phyloP scores from a whole-genome alignment of 2,888 invertebrate genomes.

The Tachina grossa region DNA sequence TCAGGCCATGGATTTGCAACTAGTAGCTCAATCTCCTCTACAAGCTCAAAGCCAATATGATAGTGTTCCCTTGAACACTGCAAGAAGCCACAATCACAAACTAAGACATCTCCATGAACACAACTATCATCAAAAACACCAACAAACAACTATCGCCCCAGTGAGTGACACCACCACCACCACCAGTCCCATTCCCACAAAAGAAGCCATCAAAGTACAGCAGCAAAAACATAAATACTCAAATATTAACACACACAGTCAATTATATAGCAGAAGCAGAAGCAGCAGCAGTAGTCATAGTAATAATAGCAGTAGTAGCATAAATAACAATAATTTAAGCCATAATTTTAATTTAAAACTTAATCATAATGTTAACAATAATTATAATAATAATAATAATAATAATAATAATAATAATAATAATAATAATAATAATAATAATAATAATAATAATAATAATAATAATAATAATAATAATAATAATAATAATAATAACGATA shows the following conservation, averaged over 20 bases:
- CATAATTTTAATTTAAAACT: slow-evolving; percentile 50
- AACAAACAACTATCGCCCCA: slow-evolving; percentile 48
- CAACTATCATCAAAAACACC: slow-evolving; percentile 65
- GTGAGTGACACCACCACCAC: slow-evolving; percentile 40
- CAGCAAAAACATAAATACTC: slow-evolving; percentile 81
- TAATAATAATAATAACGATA: slow-evolving; percentile 64
- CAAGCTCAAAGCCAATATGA: slow-evolving; percentile 66
- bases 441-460: too few relatives aligned
- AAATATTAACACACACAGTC: slow-evolving; percentile 77
- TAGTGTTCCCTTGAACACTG: not conserved
- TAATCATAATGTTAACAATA: slow-evolving; percentile 73
- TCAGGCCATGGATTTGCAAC: slow-evolving; percentile 76
- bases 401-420: slow-evolving; percentile 75
- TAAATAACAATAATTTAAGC: slow-evolving; percentile 51
- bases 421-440: slow-evolving; percentile 66
- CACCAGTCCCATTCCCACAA: slow-evolving; percentile 23
- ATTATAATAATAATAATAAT: slow-evolving; percentile 65
- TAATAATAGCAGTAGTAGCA: slow-evolving; percentile 56
- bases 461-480: slow-evolving; percentile 73
- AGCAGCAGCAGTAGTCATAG: slow-evolving; percentile 73
- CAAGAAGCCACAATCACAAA: slow-evolving; percentile 54
- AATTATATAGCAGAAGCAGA: slow-evolving; percentile 72
- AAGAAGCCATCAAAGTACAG: slow-evolving; percentile 48
- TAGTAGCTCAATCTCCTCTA: slow-evolving; percentile 74
- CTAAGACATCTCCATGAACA: slow-evolving; percentile 64